Conservation (phyloP, 2,888 invertebrate genomes). For the Diabrotica balteata region DNA sequence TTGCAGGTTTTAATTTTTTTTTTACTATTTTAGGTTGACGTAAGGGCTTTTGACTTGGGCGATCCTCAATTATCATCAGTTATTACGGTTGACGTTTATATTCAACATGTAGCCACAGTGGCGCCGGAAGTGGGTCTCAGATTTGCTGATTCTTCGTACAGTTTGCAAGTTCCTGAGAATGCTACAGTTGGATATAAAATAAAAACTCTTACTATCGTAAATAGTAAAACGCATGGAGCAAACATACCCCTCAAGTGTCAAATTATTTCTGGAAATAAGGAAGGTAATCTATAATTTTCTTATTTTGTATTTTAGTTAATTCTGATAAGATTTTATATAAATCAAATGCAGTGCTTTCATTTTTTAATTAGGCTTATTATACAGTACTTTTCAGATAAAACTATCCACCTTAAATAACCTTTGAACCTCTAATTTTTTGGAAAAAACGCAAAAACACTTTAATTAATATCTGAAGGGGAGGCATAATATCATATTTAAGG, state of each 20-base stretch:
- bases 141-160: conserved; percentile 87
- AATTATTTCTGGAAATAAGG: conserved; percentile 78
- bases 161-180: conserved; percentile 83
- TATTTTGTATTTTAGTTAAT: conserved; percentile 37
- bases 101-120: conserved; percentile 76
- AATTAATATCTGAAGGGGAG: no score
- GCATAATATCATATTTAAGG: no score
- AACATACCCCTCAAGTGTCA: conserved; percentile 80
- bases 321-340: no score
- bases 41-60: conserved; percentile 85
- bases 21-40: conserved; percentile 70
- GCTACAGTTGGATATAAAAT: conserved; percentile 71
- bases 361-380: no score
- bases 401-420: no score
- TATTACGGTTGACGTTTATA: conserved; percentile 81
- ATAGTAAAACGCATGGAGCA: conserved; percentile 72
- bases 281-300: conserved; percentile 61
- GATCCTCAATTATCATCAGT: conserved; percentile 85
- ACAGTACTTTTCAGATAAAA: no score
- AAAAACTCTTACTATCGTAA: conserved; percentile 76
- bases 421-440: no score
- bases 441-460: no score
- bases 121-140: conserved; percentile 79
- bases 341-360: no score
- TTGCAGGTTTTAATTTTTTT: no score